phyloP scores from a whole-genome alignment of 2,113 vertebrate species.

The Paratilapia polleni region DNA sequence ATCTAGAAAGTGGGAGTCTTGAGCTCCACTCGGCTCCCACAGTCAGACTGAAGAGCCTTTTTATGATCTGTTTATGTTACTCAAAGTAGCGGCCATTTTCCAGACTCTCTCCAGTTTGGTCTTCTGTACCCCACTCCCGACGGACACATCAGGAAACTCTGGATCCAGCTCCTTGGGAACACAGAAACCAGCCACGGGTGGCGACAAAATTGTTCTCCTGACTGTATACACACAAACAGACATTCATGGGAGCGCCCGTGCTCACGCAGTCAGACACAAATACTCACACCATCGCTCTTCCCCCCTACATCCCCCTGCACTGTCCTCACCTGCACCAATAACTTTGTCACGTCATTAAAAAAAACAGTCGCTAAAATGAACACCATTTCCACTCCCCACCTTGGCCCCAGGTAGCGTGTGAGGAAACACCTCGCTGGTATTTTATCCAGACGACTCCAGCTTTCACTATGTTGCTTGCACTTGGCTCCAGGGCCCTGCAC shows the following conservation, averaged over 20 bases:
- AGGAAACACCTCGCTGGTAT: conserved; percentile 38
- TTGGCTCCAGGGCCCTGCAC: conserved; percentile 16
- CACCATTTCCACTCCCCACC: conserved; percentile 51
- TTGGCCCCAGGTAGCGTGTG: conserved; percentile 20
- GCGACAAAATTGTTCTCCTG: not conserved
- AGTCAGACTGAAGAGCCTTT: conserved; percentile 62
- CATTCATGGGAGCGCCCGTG: not conserved
- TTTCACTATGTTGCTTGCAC: conserved; percentile 28
- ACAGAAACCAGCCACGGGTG: conserved; percentile 15
- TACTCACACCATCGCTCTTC: not conserved
- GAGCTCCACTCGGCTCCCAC: conserved; percentile 51
- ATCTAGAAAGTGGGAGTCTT: conserved; percentile 35
- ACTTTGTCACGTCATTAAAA: conserved; percentile 77
- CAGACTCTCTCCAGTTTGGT: conserved; percentile 17
- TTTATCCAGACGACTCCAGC: conserved; percentile 1
- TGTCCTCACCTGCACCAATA: conserved; percentile 75
- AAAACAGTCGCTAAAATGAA: conserved; percentile 53
- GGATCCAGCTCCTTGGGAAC: conserved; percentile 60
- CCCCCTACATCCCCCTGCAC: conserved; percentile 12
- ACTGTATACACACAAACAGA: conserved; percentile 6
- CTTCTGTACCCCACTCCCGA: conserved; percentile 16
- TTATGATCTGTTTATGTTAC: conserved; percentile 74
- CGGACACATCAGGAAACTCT: conserved; percentile 43
- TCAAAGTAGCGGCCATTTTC: conserved; percentile 57
- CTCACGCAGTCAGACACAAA: conserved; percentile 7